These are phyloP conservation scores for Phyllotreta striolata DNA, from an alignment of 2,888 invertebrate genomes.

Conservation along the genomic window DNA sequence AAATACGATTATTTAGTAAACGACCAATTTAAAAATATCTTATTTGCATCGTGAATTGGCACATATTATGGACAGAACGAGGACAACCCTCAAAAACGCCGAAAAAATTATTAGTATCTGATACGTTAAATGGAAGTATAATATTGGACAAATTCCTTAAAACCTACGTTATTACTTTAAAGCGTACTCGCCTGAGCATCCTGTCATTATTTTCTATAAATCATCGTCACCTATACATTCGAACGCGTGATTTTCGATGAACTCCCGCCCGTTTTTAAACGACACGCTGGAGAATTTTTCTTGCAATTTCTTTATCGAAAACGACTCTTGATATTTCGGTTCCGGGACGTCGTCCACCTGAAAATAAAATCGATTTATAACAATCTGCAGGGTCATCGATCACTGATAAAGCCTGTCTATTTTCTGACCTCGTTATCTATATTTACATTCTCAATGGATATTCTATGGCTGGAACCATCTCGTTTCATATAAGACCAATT, in stretches of 20 bases:
- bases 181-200: constrained; percentile 25
- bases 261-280: constrained; percentile 74
- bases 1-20: constrained; percentile 39
- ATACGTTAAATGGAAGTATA: constrained; percentile 38
- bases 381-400: neutral
- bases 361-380: constrained; percentile 44
- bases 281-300: constrained; percentile 77
- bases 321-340: constrained; percentile 69
- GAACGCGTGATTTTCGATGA: constrained; percentile 91
- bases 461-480: constrained; percentile 75
- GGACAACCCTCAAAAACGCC: constrained; percentile 34
- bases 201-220: constrained; percentile 63
- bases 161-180: constrained; percentile 13
- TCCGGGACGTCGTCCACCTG: constrained; percentile 70
- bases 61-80: constrained; percentile 47
- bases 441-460: constrained; percentile 61
- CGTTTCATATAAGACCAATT: constrained; percentile 76
- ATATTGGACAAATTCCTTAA: constrained; percentile 43
- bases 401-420: neutral
- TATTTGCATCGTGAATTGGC: constrained; percentile 45
- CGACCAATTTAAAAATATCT: constrained; percentile 44
- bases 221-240: constrained; percentile 97
- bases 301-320: constrained; percentile 78
- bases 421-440: constrained; percentile 41
- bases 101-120: constrained; percentile 39